These are phyloP conservation scores for Rhodinocichla rosea DNA, from an alignment of 2,113 vertebrate genomes.

Conservation along the genomic window DNA sequence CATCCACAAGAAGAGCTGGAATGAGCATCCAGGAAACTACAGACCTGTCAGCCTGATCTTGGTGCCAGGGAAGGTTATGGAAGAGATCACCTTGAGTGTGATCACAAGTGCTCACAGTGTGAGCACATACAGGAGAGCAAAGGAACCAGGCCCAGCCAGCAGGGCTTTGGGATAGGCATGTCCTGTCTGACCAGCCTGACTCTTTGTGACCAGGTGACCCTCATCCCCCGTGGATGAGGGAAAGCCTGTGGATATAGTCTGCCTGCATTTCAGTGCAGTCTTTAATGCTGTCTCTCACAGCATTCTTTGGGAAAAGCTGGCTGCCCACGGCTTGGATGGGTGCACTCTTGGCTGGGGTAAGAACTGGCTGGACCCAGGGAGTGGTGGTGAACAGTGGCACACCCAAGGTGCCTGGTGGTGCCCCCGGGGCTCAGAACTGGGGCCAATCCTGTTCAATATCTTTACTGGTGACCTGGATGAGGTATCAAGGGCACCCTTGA, in stretches of 20 bases:
- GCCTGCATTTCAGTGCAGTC: not conserved
- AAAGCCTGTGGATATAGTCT: not conserved
- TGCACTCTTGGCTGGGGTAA: not conserved
- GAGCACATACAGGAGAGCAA: no score
- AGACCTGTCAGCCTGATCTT: not conserved
- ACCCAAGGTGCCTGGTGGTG: not conserved
- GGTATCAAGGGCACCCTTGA: accelerated
- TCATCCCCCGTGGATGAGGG: not conserved
- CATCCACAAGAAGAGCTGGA: not conserved
- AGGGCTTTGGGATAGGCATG: not conserved
- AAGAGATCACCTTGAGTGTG: not conserved
- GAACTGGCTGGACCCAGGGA: not conserved
- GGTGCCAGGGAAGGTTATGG: not conserved
- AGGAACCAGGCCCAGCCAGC: not conserved
- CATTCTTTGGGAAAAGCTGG: not conserved
- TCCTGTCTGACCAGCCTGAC: not conserved
- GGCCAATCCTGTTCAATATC: not conserved
- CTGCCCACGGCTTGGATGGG: accelerated
- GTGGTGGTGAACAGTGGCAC: no score
- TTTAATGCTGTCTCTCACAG: not conserved
- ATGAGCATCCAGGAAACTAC: not conserved
- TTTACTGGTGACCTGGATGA: no score
- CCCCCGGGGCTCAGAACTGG: not conserved
- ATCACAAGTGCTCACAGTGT: not conserved
- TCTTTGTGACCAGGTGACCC: not conserved